Conservation (phyloP, 2,888 invertebrate genomes). For the Pachycephus smyrnensis region DNA sequence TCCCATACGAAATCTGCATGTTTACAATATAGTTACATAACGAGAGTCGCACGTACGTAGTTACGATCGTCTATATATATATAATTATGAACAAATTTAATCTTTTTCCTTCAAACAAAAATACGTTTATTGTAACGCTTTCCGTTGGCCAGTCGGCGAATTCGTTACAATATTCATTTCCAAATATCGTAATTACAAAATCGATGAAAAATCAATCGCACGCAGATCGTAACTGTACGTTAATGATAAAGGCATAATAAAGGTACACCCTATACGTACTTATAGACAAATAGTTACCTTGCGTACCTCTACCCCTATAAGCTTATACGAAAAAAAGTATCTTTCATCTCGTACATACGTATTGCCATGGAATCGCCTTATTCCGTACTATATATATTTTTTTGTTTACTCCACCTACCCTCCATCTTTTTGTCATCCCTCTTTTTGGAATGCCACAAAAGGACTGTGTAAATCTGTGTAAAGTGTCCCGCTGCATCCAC, state of each 20-base stretch:
- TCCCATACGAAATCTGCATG: too few relatives aligned
- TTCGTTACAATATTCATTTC: conserved; percentile 41
- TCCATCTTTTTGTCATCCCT: conserved; percentile 23
- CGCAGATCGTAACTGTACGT: conserved; percentile 1
- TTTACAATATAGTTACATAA: too few relatives aligned
- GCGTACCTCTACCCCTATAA: conserved; percentile 7
- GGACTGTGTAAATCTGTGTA: conserved; percentile 42
- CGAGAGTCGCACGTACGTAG: too few relatives aligned
- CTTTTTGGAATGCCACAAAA: conserved; percentile 38
- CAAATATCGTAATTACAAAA: neutral
- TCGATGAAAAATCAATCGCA: neutral
- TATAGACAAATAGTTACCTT: neutral
- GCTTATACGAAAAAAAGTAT: conserved; percentile 28
- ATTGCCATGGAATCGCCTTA: conserved; percentile 47
- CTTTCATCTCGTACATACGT: conserved; percentile 36
- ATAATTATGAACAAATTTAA: too few relatives aligned
- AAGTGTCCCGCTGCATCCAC: conserved; percentile 42
- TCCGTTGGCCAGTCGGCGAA: conserved; percentile 51
- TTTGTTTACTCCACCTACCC: neutral
- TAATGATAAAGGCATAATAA: neutral
- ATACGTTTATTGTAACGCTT: conserved; percentile 43
- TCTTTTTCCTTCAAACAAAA: neutral
- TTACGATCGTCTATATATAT: too few relatives aligned
- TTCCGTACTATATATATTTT: neutral
- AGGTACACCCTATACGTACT: neutral